phyloP scores from a whole-genome alignment of 1,140 invertebrate genomes.

The Trichoplusia ni region DNA sequence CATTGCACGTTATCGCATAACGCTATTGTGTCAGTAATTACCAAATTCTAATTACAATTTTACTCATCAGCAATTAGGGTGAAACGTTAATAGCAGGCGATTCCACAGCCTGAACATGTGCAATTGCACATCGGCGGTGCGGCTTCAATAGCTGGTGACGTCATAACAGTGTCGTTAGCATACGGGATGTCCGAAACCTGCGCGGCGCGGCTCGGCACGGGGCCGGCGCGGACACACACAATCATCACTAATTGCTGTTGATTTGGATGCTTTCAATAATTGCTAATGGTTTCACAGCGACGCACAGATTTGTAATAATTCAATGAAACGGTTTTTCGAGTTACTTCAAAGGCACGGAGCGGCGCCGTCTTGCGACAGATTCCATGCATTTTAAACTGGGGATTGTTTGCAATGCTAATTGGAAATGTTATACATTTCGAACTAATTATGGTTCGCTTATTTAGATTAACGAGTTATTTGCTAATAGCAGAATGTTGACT shows the following conservation, averaged over 20 bases:
- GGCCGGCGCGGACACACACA: not conserved
- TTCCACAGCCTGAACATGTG: no score
- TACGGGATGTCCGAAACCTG: not conserved
- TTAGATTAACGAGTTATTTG: no score
- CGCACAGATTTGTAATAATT: not conserved
- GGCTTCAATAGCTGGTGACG: not conserved
- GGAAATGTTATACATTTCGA: no score
- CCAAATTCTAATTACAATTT: not conserved
- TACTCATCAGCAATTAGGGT: not conserved
- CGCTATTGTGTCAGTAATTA: not conserved
- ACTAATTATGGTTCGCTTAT: no score
- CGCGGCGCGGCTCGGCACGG: not conserved
- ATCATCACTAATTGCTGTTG: not conserved
- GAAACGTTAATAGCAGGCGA: no score
- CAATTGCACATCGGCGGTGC: not conserved
- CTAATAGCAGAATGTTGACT: no score
- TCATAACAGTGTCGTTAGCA: not conserved
- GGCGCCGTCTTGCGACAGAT: no score
- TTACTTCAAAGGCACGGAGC: no score
- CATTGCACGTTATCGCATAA: no score
- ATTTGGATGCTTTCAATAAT: slow-evolving; percentile 2
- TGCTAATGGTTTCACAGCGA: not conserved
- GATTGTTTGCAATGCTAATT: no score
- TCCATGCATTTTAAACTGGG: no score
- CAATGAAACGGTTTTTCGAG: not conserved